Evolutionary conservation across 2,797 vertebrate genomes (phyloP).

Genomic region (Anguilla obscura): DNA sequence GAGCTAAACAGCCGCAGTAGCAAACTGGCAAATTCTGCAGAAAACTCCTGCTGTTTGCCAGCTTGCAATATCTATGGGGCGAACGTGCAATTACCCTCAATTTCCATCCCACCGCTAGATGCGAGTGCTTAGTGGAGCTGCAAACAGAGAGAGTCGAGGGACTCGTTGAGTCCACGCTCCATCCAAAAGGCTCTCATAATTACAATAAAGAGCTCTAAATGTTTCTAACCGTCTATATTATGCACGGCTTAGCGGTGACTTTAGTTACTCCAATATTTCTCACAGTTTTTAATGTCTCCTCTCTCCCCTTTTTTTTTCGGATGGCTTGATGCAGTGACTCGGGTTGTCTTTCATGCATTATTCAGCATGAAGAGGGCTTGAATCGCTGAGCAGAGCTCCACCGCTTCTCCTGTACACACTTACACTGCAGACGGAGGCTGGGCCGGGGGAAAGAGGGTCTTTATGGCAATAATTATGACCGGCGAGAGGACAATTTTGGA

Average conservation of each 20-base stretch:
- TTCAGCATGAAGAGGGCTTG: slow-evolving; percentile 1
- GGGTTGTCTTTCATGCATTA: background rate
- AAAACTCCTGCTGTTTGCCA: slow-evolving; percentile 67
- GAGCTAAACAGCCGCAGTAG: slow-evolving; percentile 62
- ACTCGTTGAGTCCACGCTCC: slow-evolving; percentile 56
- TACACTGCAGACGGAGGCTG: slow-evolving; percentile 40
- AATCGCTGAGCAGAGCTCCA: slow-evolving; percentile 31
- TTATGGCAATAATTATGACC: background rate
- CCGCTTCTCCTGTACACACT: slow-evolving; percentile 25
- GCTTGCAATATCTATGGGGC: slow-evolving; percentile 67
- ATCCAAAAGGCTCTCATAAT: slow-evolving; percentile 46
- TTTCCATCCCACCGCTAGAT: slow-evolving; percentile 66
- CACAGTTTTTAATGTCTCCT: background rate
- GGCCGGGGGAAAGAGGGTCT: slow-evolving; percentile 47
- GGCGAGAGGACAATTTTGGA: slow-evolving; percentile 53
- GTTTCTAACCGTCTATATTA: background rate
- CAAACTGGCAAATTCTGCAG: slow-evolving; percentile 64
- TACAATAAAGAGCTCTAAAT: slow-evolving; percentile 35
- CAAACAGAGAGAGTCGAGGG: slow-evolving; percentile 61
- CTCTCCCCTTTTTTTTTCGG: background rate
- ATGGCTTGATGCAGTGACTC: background rate
- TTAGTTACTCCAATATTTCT: background rate
- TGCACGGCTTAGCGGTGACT: background rate
- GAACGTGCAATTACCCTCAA: slow-evolving; percentile 73
- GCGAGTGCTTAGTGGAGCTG: slow-evolving; percentile 64